Percentiles rank a stretch among this genome's conserved stretches.
These are phyloP conservation scores for Protomyctophum bolini DNA, from an alignment of 2,113 vertebrate genomes.

Conservation along the genomic window DNA sequence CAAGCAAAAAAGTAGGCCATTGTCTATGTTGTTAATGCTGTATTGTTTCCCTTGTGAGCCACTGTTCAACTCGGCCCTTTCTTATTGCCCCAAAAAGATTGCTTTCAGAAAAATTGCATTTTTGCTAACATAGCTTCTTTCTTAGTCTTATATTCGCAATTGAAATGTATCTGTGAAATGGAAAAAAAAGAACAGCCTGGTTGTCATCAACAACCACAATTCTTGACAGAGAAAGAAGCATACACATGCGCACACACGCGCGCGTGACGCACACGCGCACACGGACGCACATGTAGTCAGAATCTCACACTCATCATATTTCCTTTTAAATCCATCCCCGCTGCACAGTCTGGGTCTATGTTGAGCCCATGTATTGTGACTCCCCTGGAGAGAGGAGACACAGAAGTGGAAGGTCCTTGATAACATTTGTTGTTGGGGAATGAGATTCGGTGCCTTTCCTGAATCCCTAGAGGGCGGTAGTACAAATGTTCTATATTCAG, in stretches of 20 bases:
- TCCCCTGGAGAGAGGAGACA: constrained; percentile 46
- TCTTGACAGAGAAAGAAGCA: constrained; percentile 41
- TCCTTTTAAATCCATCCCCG: constrained; percentile 42
- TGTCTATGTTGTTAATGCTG: no score
- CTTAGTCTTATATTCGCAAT: background rate
- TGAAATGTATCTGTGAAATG: background rate
- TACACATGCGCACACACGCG: constrained; percentile 15
- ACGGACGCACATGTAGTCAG: constrained; percentile 6
- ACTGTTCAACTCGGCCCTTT: background rate
- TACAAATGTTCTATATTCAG: constrained; percentile 66
- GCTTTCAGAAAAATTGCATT: background rate
- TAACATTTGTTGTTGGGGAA: constrained; percentile 58
- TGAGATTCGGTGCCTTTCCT: constrained; percentile 55
- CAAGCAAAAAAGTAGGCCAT: no score
- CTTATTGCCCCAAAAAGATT: background rate
- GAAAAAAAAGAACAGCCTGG: constrained; percentile 4
- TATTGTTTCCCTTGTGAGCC: no score
- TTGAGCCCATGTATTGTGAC: constrained; percentile 26
- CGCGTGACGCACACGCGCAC: constrained; percentile 12
- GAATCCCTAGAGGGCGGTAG: constrained; percentile 70
- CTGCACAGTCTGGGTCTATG: background rate
- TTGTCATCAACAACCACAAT: constrained; percentile 18
- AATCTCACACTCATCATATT: constrained; percentile 34
- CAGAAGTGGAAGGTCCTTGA: constrained; percentile 42
- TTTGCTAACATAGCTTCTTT: background rate